phyloP scores from a whole-genome alignment of 2,888 invertebrate species.

The Pyrrhosoma nymphula region DNA sequence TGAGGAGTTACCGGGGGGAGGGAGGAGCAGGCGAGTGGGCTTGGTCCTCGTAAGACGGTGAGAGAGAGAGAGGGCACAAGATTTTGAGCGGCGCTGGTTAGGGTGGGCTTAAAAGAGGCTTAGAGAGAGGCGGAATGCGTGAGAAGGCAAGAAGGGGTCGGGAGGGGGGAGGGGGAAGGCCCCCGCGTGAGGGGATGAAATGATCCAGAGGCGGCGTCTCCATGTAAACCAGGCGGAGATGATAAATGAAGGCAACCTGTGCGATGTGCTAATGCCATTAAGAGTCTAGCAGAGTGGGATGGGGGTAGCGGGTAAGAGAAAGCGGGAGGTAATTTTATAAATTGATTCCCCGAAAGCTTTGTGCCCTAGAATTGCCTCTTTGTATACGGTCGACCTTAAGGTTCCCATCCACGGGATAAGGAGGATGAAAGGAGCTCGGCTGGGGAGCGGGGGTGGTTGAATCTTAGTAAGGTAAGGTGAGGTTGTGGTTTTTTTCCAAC shows the following conservation, averaged over 20 bases:
- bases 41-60: no score
- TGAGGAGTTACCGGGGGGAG: neutral
- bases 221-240: neutral
- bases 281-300: neutral
- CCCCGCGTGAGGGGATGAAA: neutral
- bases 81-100: no score
- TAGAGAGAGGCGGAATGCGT: neutral
- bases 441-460: neutral
- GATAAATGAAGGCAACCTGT: conserved; percentile 27
- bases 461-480: neutral
- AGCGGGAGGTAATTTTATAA: conserved; percentile 18
- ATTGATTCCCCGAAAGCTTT: neutral
- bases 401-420: neutral
- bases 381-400: neutral
- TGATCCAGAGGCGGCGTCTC: neutral
- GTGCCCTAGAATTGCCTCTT: neutral
- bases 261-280: conserved; percentile 31
- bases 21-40: neutral
- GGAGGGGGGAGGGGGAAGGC: neutral
- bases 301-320: no score
- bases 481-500: neutral
- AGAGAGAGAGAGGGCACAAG: no score
- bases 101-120: neutral
- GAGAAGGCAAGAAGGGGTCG: neutral
- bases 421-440: neutral